Percentiles rank a stretch among this genome's conserved stretches.
Conservation (phyloP, 2,113 vertebrate genomes). For the Gallinago jamesoni region DNA sequence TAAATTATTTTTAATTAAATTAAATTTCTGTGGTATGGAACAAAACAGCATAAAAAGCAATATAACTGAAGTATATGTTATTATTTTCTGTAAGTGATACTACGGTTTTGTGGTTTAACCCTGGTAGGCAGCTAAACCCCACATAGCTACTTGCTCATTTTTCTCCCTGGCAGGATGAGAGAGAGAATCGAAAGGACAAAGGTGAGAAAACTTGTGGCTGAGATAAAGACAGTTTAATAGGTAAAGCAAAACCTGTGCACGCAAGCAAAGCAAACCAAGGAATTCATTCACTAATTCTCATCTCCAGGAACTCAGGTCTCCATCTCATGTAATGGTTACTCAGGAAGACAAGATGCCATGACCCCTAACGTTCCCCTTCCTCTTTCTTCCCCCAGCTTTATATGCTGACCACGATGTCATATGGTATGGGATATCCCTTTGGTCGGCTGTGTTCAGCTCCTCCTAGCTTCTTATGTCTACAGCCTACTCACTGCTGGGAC, state of each 20-base stretch:
- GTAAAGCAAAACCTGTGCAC: not conserved
- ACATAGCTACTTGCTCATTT: not conserved
- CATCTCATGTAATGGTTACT: rapidly evolving
- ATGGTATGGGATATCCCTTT: not conserved
- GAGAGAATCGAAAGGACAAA: not conserved
- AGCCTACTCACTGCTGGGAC: not conserved
- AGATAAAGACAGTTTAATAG: not conserved
- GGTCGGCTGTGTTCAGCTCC: not conserved
- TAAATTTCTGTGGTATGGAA: not conserved
- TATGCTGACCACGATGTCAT: not conserved
- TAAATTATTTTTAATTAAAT: not conserved
- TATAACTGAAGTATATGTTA: not conserved
- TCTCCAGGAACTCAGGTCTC: not conserved
- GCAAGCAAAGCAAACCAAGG: not conserved
- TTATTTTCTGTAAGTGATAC: not conserved
- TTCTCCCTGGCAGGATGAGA: not conserved
- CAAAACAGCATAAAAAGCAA: not conserved
- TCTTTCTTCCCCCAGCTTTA: not conserved
- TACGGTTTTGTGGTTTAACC: not conserved
- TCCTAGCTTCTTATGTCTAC: not conserved
- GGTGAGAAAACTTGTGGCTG: not conserved
- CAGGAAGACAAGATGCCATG: not conserved
- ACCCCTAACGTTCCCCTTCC: rapidly evolving
- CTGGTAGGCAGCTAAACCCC: not conserved
- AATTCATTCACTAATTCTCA: not conserved